Evolutionary conservation across 2,888 invertebrate genomes (phyloP), one percentile per base, ranked within the genome.

Genomic region (Thyatira batis): DNA sequence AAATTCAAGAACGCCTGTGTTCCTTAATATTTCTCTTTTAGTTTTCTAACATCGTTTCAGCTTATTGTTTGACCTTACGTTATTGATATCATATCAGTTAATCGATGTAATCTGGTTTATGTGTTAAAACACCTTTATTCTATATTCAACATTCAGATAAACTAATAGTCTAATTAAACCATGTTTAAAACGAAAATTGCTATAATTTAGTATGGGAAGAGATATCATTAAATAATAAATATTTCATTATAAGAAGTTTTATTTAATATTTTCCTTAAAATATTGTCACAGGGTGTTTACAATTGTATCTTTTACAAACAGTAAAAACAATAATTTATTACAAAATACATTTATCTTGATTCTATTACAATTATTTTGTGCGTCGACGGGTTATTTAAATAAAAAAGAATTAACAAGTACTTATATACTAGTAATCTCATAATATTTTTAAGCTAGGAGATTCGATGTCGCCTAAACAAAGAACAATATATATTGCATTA

Each of bases 241-340:
- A 51, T 50, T 70, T 73, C 67, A 70, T 76, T 76, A 82, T 84
- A 84, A 84, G 82, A 82, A 75, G 74, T 76, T 88, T 85, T 85
- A 86, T 85, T 90, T 78, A 71, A 84, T 85, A 84, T 76, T 82
- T 85, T 86, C 74, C 83, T 85, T 84, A 84, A 81, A 82, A 82
- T 84, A 84, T 84, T 79, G 83, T 82, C 84, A 84, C 84, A 82
- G 84, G 17, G 71, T 83, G 78, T 83, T 78, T 73, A 67, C 70
- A 39, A 73, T 80, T 79, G 72, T 72, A 71, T 75, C 68, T 69
- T 73, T 76, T 73, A 77, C 77, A 81, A 79, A 71, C 75, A 73
- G 73, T 67, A 77, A 81, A 87, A 85, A 89, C 82, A 91, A 90
- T 91, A 90, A 90, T 89, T 90, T 91, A 90, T 83, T 88, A 87